Percentiles rank a stretch among this genome's conserved stretches.
phyloP scores from a whole-genome alignment of 2,113 vertebrate species.

The Lynx canadensis region DNA sequence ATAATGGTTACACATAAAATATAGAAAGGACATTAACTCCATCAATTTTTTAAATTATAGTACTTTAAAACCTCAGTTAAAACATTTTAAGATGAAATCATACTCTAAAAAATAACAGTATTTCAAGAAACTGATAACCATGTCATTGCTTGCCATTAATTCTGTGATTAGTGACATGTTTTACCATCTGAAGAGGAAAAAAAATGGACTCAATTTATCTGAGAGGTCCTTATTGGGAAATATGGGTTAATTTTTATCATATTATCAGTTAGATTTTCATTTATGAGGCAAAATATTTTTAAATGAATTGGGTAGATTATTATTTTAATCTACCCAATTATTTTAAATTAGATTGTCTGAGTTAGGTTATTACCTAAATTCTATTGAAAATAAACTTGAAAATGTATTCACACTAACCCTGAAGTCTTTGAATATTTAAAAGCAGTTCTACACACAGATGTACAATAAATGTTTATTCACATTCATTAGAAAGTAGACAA shows the following conservation, averaged over 20 bases:
- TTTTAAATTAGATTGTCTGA: background rate
- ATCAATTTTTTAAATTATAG: conserved; percentile 16
- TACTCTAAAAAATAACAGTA: background rate
- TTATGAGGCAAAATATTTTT: background rate
- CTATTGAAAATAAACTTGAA: background rate
- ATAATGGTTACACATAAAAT: background rate
- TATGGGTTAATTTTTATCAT: background rate
- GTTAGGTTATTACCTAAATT: background rate
- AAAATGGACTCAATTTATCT: background rate
- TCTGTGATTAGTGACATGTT: background rate
- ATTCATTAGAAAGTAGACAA: background rate
- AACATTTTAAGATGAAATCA: conserved; percentile 11
- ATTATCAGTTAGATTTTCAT: background rate
- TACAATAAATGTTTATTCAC: background rate
- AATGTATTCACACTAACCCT: background rate
- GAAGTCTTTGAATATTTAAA: background rate
- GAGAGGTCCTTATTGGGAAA: background rate
- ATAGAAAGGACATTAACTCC: background rate
- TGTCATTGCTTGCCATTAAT: background rate
- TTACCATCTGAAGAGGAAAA: background rate
- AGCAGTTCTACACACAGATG: background rate
- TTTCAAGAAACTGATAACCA: background rate
- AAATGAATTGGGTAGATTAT: background rate
- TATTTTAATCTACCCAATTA: background rate
- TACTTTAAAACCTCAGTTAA: background rate